These are phyloP conservation scores for Danio kyathit DNA, from an alignment of 2,797 vertebrate species.

Conservation along the genomic window DNA sequence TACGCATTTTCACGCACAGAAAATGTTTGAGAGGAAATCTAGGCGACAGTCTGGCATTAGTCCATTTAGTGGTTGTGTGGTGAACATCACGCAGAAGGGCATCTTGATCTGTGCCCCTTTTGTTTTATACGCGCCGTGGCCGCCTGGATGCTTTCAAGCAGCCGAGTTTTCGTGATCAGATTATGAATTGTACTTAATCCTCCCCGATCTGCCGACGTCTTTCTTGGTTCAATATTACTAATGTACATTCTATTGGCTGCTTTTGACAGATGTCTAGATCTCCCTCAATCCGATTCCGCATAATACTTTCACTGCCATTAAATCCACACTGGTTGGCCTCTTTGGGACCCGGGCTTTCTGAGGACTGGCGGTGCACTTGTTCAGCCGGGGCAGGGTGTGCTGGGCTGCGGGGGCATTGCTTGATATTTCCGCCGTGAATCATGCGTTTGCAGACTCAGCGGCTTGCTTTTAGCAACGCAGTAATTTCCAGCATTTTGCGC, in stretches of 20 bases:
- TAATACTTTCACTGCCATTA: conserved; percentile 80
- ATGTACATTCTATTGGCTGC: conserved; percentile 84
- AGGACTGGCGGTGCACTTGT: conserved; percentile 29
- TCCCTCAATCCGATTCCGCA: conserved; percentile 71
- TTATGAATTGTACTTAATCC: conserved; percentile 81
- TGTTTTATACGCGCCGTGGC: conserved; percentile 39
- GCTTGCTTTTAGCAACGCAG: conserved; percentile 67
- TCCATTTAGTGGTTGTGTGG: background rate
- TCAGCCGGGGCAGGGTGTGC: background rate
- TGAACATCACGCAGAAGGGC: conserved; percentile 44
- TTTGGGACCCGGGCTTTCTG: conserved; percentile 63
- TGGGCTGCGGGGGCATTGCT: background rate
- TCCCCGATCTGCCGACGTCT: conserved; percentile 60
- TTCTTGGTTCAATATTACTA: conserved; percentile 83
- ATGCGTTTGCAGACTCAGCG: conserved; percentile 43
- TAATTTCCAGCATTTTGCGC: conserved; percentile 76
- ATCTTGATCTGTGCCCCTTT: conserved; percentile 51
- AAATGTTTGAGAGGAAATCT: background rate
- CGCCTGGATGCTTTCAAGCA: conserved; percentile 62
- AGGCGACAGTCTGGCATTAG: background rate
- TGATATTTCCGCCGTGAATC: conserved; percentile 12
- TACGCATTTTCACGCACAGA: background rate
- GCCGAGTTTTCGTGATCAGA: conserved; percentile 76
- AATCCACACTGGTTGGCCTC: conserved; percentile 73
- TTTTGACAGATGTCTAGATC: conserved; percentile 83